Conservation (phyloP, 1,140 invertebrate genomes). For the Nasonia giraulti region DNA sequence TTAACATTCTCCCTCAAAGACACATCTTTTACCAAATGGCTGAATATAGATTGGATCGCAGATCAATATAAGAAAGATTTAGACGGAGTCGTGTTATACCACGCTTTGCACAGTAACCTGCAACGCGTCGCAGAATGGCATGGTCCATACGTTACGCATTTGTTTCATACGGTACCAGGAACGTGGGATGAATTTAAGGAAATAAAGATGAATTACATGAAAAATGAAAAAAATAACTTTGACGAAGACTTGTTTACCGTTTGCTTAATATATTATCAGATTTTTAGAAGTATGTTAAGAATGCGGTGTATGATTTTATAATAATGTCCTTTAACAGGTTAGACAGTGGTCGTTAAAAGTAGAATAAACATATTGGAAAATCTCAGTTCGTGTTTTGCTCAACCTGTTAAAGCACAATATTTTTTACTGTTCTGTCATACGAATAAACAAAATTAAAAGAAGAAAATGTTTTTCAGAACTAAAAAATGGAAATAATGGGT, state of each 20-base stretch:
- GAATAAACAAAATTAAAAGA: not conserved
- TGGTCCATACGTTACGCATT: not conserved
- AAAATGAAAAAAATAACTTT: not conserved
- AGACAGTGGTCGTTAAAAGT: too few relatives aligned
- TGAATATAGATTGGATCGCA: not conserved
- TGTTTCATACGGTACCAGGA: not conserved
- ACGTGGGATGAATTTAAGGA: conserved; percentile 10
- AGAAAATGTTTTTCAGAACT: not conserved
- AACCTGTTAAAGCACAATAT: too few relatives aligned
- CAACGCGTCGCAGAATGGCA: not conserved
- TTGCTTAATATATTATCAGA: conserved; percentile 27
- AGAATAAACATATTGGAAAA: too few relatives aligned
- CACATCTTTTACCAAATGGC: not conserved
- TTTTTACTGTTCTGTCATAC: too few relatives aligned
- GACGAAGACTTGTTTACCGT: conserved; percentile 20
- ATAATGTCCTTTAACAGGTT: too few relatives aligned
- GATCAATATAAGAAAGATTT: conserved; percentile 21
- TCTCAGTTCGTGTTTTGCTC: too few relatives aligned
- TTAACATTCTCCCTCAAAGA: conserved; percentile 10
- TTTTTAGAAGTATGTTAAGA: conserved; percentile 24
- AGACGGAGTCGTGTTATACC: not conserved
- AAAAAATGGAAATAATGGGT: not conserved
- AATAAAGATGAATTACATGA: not conserved
- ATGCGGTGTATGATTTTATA: not conserved
- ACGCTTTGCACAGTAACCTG: not conserved